Percentiles rank a stretch among this genome's conserved stretches.
phyloP scores from a whole-genome alignment of 2,888 invertebrate species.

The Itoplectis maculator region DNA sequence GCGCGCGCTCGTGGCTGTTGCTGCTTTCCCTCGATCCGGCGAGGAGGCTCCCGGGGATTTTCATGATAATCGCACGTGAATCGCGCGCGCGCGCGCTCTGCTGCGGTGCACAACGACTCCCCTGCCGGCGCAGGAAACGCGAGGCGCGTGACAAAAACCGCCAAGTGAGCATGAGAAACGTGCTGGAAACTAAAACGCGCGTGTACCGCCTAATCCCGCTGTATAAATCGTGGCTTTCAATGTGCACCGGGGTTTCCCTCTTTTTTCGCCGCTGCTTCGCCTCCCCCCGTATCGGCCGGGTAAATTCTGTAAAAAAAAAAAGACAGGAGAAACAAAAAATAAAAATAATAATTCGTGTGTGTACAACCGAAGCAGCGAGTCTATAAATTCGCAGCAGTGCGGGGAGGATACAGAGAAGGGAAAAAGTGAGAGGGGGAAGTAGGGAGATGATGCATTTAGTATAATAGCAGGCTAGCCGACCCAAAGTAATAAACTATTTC shows the following conservation, averaged over 20 bases:
- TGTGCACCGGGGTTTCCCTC: background rate
- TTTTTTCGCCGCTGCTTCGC: background rate
- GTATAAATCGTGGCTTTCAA: constrained; percentile 54
- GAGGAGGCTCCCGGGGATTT: constrained; percentile 53
- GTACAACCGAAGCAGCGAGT: constrained; percentile 4
- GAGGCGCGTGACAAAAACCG: constrained; percentile 41
- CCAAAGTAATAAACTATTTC: background rate
- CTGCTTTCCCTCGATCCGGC: constrained; percentile 30
- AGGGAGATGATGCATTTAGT: constrained; percentile 39
- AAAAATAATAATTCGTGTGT: background rate
- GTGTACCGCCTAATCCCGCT: constrained; percentile 54
- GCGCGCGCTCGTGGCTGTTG: constrained; percentile 49
- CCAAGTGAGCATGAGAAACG: constrained; percentile 65
- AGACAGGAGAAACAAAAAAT: background rate
- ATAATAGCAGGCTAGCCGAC: constrained; percentile 14
- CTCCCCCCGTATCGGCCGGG: background rate
- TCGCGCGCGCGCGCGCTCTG: no score
- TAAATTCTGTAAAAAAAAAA: background rate
- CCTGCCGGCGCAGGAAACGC: background rate
- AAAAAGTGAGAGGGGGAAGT: background rate
- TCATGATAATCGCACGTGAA: constrained; percentile 63
- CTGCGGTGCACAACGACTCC: constrained; percentile 19
- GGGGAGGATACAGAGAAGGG: background rate
- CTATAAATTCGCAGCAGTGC: background rate
- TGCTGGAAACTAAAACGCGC: constrained; percentile 58